A percentile compares a stretch with the other conserved stretches of the same genome.
Conservation (phyloP, 2,797 vertebrate species). For the Apodemus agrarius region DNA sequence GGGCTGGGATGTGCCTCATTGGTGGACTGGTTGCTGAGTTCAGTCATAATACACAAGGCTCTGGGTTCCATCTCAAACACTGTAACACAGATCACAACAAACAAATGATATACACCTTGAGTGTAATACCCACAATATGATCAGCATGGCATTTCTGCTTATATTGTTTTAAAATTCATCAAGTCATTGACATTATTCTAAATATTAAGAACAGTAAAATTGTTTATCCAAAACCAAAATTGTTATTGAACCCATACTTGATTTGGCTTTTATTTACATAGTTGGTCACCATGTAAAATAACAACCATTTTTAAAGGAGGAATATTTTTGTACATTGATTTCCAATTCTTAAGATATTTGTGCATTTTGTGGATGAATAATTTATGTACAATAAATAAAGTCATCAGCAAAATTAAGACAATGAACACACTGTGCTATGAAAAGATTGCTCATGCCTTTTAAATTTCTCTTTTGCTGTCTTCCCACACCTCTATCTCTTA, state of each 20-base stretch:
- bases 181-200: neutral
- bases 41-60: neutral
- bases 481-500: neutral
- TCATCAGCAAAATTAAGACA: neutral
- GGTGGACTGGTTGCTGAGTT: neutral
- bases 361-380: neutral
- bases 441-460: neutral
- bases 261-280: neutral
- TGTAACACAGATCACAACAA: neutral
- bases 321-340: neutral
- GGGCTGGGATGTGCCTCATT: neutral
- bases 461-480: neutral
- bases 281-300: neutral
- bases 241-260: neutral
- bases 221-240: neutral
- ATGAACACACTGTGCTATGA: neutral
- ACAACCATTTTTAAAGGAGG: neutral
- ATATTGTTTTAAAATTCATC: neutral
- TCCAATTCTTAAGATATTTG: neutral
- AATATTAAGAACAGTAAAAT: neutral
- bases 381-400: neutral
- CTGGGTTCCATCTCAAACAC: neutral
- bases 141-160: neutral
- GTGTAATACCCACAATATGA: neutral
- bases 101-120: neutral